These are phyloP conservation scores for Anastrepha obliqua DNA, from an alignment of 1,140 invertebrate species.

Conservation along the genomic window DNA sequence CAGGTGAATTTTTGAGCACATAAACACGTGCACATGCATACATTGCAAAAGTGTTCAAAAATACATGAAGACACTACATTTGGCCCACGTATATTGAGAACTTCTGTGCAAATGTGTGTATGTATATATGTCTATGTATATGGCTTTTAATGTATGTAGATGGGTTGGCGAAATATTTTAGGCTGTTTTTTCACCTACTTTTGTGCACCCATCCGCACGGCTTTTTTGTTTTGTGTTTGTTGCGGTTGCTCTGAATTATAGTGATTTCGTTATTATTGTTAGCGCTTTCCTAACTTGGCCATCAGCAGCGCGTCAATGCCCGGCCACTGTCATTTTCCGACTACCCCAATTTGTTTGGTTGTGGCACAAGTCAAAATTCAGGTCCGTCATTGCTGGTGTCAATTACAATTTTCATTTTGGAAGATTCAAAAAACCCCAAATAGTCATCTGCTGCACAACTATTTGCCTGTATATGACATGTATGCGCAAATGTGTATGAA, in stretches of 20 bases:
- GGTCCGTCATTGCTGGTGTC: not conserved
- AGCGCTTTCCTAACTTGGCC: conserved; percentile 34
- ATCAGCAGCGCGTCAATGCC: not conserved
- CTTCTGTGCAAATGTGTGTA: not conserved
- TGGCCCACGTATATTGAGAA: too few species aligned
- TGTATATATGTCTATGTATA: not conserved
- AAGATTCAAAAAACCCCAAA: not conserved
- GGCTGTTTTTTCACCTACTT: not conserved
- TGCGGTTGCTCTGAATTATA: not conserved
- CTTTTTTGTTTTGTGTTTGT: conserved; percentile 7
- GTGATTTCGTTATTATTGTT: not conserved
- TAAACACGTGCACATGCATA: not conserved
- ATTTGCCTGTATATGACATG: not conserved
- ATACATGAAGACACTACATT: too few species aligned
- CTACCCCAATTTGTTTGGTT: conserved; percentile 39
- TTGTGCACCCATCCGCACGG: not conserved
- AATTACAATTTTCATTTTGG: conserved; percentile 31
- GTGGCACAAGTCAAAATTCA: conserved; percentile 34
- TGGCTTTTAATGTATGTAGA: not conserved
- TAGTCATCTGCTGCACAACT: not conserved
- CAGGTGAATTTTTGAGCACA: conserved; percentile 36
- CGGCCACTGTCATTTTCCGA: conserved; percentile 2
- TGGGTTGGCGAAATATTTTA: not conserved
- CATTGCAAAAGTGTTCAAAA: too few species aligned
- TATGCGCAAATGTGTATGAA: not conserved